These are phyloP conservation scores for Alviniconcha strummeri DNA, from an alignment of 2,888 invertebrate species.

Conservation along the genomic window DNA sequence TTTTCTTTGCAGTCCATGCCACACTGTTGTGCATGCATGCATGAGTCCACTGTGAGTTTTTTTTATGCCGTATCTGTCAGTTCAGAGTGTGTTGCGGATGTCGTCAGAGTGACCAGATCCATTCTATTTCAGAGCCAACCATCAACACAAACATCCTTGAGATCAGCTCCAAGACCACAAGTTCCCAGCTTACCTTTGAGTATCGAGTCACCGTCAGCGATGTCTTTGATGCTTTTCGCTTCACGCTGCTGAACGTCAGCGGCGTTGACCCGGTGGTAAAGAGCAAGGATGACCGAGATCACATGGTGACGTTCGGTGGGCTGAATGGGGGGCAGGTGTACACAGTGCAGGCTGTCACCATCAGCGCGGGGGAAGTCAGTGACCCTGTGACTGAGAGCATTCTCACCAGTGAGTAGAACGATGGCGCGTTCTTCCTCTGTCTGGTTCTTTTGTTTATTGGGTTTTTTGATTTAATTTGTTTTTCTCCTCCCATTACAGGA, in stretches of 20 bases:
- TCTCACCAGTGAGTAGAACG: slow-evolving; percentile 50
- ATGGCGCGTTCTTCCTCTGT: neutral
- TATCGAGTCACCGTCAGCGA: slow-evolving; percentile 47
- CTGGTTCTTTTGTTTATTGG: no score
- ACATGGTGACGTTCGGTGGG: slow-evolving; percentile 45
- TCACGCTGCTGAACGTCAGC: slow-evolving; percentile 42
- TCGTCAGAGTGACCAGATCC: no score
- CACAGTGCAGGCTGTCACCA: slow-evolving; percentile 49
- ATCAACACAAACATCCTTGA: slow-evolving; percentile 39
- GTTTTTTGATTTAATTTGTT: no score
- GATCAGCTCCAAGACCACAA: slow-evolving; percentile 33
- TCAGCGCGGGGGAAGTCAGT: slow-evolving; percentile 51
- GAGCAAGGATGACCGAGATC: slow-evolving; percentile 42
- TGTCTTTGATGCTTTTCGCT: slow-evolving; percentile 52
- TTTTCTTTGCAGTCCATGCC: no score
- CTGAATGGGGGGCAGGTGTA: slow-evolving; percentile 54
- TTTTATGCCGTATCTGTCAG: no score
- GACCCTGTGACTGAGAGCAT: slow-evolving; percentile 39
- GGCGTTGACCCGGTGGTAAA: slow-evolving; percentile 38
- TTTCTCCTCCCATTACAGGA: no score
- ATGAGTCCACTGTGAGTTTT: no score
- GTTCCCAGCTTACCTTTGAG: slow-evolving; percentile 42
- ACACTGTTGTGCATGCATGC: no score
- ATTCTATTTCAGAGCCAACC: slow-evolving; percentile 44
- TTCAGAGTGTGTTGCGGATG: no score